A percentile compares a stretch with the other conserved stretches of the same genome.
Conservation (phyloP, 1,140 invertebrate genomes). For the Drosophila watanabei region DNA sequence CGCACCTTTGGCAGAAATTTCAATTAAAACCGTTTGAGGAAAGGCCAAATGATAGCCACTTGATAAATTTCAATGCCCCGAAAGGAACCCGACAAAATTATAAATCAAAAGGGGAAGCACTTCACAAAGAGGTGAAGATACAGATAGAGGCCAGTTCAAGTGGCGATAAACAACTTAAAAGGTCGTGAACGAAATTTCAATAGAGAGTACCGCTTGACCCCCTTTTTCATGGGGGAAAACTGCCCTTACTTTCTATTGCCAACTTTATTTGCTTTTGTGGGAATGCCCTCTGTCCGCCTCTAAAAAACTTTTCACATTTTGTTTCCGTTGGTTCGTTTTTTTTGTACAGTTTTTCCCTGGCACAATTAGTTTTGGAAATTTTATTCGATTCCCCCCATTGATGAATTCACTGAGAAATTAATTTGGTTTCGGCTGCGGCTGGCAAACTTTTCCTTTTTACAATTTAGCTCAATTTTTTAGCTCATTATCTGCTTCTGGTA, state of each 20-base stretch:
- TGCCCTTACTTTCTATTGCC: slow-evolving; percentile 9
- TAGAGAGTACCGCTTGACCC: slow-evolving; percentile 21
- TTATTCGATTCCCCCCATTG: slow-evolving; percentile 41
- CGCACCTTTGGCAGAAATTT: slow-evolving; percentile 54
- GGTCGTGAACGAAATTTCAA: slow-evolving; percentile 45
- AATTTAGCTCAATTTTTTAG: slow-evolving; percentile 49
- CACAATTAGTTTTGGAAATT: slow-evolving; percentile 45
- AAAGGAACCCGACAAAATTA: slow-evolving; percentile 18
- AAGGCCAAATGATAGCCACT: slow-evolving; percentile 51
- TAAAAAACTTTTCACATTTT: slow-evolving; percentile 41
- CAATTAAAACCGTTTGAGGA: slow-evolving; percentile 66
- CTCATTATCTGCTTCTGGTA: slow-evolving; percentile 49
- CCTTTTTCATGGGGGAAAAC: slow-evolving; percentile 8
- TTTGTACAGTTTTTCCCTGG: slow-evolving; percentile 10
- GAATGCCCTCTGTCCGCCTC: not conserved
- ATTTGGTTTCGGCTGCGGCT: slow-evolving; percentile 38
- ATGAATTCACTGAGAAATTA: slow-evolving; percentile 41
- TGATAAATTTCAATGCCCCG: slow-evolving; percentile 56
- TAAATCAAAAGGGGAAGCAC: slow-evolving; percentile 50
- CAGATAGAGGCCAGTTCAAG: slow-evolving; percentile 26
- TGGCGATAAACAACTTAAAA: slow-evolving; percentile 54
- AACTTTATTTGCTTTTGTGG: slow-evolving; percentile 23
- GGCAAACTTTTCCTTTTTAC: slow-evolving; percentile 32
- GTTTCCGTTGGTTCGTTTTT: slow-evolving; percentile 12
- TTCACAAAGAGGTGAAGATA: slow-evolving; percentile 9